These are phyloP conservation scores for Charaxes varanes DNA, from an alignment of 1,140 invertebrate species.

Conservation along the genomic window DNA sequence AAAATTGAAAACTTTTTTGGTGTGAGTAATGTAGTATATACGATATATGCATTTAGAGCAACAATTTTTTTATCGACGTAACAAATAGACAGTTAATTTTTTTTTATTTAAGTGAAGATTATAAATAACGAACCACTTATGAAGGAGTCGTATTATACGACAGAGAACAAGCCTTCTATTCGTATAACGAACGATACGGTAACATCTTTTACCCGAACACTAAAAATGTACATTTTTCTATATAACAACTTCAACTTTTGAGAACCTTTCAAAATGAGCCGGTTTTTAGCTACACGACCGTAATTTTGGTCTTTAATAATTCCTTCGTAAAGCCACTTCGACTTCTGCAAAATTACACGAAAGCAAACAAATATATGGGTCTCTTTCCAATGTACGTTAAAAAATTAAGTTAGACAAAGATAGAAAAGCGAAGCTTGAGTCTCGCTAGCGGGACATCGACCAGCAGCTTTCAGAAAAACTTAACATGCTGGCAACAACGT, in stretches of 20 bases:
- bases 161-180: constrained; percentile 10
- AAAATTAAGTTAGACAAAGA: constrained; percentile 37
- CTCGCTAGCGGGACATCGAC: constrained; percentile 71
- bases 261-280: constrained; percentile 40
- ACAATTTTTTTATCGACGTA: too few species aligned
- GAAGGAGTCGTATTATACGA: constrained; percentile 4
- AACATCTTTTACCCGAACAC: constrained; percentile 28
- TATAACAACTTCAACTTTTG: constrained; percentile 22
- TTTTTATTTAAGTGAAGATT: too few species aligned
- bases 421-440: constrained; percentile 40
- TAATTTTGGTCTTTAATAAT: constrained; percentile 58
- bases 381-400: constrained; percentile 35
- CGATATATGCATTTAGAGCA: too few species aligned
- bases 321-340: too few species aligned
- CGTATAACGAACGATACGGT: constrained; percentile 20
- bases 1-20: too few species aligned
- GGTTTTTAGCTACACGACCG: constrained; percentile 53
- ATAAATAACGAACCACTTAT: too few species aligned
- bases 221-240: constrained; percentile 27
- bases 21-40: too few species aligned
- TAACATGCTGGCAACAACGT: constrained; percentile 29
- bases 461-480: constrained; percentile 72
- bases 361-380: constrained; percentile 27
- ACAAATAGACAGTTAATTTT: too few species aligned
- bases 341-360: background rate